Conservation (phyloP, 1,140 invertebrate species). For the Saxidomus purpurata region DNA sequence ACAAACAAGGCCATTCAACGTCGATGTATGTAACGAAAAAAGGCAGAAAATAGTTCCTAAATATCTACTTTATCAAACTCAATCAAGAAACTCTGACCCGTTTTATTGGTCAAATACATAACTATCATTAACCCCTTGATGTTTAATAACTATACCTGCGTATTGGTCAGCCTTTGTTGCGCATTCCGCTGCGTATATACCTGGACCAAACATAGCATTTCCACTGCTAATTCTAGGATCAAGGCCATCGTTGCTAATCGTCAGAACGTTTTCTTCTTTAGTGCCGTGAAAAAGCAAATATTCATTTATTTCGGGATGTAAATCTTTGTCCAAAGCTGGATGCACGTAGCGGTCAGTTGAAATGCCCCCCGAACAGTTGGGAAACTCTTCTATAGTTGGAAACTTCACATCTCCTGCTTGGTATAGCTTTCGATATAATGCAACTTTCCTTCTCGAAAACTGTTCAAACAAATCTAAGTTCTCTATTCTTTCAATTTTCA, state of each 20-base stretch:
- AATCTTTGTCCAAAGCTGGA: not conserved
- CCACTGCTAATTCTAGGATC: conserved; percentile 2
- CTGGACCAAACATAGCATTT: conserved; percentile 47
- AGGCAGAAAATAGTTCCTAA: too few species aligned
- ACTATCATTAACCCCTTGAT: too few species aligned
- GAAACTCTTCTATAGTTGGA: not conserved
- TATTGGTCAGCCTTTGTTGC: conserved; percentile 62
- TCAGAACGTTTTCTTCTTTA: conserved; percentile 2
- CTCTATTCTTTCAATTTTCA: conserved; percentile 56
- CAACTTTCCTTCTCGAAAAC: conserved; percentile 1
- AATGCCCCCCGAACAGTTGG: not conserved
- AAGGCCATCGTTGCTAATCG: conserved; percentile 34
- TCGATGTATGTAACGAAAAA: too few species aligned
- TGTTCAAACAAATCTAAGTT: conserved; percentile 40
- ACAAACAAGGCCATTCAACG: too few species aligned
- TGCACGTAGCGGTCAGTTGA: not conserved
- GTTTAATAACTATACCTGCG: conserved; percentile 9
- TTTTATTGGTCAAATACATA: too few species aligned
- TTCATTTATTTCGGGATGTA: conserved; percentile 53
- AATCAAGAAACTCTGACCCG: too few species aligned
- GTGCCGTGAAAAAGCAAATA: conserved; percentile 58
- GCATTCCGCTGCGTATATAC: conserved; percentile 57
- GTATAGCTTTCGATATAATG: not conserved
- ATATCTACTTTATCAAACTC: too few species aligned
- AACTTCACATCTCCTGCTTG: not conserved